Percentiles rank a stretch among this genome's conserved stretches.
Conservation (phyloP, 1,140 invertebrate genomes). For the Meloidogyne exigua region DNA sequence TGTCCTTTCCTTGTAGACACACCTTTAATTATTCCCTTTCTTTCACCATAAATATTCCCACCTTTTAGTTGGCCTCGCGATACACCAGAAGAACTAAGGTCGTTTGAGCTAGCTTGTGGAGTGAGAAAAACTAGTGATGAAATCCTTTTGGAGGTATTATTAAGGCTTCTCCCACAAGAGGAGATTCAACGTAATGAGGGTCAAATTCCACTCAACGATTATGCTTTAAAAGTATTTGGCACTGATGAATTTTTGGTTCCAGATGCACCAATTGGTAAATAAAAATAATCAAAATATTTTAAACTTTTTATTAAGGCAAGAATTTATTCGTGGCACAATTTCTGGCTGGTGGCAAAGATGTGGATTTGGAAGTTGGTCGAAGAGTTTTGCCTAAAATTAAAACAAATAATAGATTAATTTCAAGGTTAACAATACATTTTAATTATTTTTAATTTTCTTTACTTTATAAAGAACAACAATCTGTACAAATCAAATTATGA, state of each 20-base stretch:
- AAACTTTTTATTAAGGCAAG: slow-evolving; percentile 27
- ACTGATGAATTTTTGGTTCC: slow-evolving; percentile 32
- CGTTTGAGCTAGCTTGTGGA: slow-evolving; percentile 41
- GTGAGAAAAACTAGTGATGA: slow-evolving; percentile 33
- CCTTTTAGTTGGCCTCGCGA: slow-evolving; percentile 34
- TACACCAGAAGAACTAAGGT: slow-evolving; percentile 20
- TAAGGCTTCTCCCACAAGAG: slow-evolving; percentile 40
- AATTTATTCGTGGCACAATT: slow-evolving; percentile 41
- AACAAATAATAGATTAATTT: slow-evolving; percentile 16
- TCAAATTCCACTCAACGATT: slow-evolving; percentile 47
- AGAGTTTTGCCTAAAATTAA: slow-evolving; percentile 19
- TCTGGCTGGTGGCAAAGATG: slow-evolving; percentile 42
- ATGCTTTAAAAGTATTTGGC: slow-evolving; percentile 41
- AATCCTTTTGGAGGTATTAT: slow-evolving; percentile 41
- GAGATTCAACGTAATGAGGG: slow-evolving; percentile 34
- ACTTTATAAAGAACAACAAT: slow-evolving; percentile 17
- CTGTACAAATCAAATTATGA: slow-evolving; percentile 3
- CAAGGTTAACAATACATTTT: not conserved
- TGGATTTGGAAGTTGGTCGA: slow-evolving; percentile 42
- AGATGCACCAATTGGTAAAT: slow-evolving; percentile 18
- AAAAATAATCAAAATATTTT: too few relatives aligned
- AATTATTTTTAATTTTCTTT: not conserved
- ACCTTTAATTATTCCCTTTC: too few relatives aligned
- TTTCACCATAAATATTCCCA: slow-evolving; percentile 9
- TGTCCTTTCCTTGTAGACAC: too few relatives aligned